Base-by-base conservation (phyloP, 2,113 vertebrate species). In the Mesoclemmys tuberculata region DNA sequence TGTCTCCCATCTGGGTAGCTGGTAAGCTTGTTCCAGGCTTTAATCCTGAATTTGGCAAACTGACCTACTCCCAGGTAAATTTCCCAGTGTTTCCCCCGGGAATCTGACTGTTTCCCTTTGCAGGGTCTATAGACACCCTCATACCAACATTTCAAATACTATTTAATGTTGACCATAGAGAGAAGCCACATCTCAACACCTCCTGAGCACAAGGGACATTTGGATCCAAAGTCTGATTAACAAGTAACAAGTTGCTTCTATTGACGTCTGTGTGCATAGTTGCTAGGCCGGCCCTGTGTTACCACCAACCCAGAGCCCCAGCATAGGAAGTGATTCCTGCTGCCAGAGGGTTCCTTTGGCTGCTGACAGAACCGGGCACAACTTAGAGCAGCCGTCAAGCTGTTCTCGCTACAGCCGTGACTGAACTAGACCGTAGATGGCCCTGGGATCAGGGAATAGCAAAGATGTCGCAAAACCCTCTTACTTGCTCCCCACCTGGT, bases 401-500 rank as follows among this genome's bases (percentile, higher is more conserved):
- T 27, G 46, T 8, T 8, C 10, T 2, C 27, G 12, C 21, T 85
- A 78, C 54, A 14, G 27, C 5, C 41, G 44, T 18, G 35, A 81
- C 41, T 51, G 68, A 51, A 46, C 56, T 24, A 35, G 31, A 55
- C 35, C 86, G 26, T 21, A 5, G 21, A 29, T 83, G 44, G 56
- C 78, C 54, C 44, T 44, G 31, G n/a, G 46, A 48, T 77, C 0
- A 0, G 49, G 80, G 64, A 95, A 49, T 49, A 38, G 29, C n/a
- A n/a, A 0, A 2, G 16, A 68, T 78, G 58, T 56, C 49, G 10
- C 5, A 38, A 61, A 91, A 13, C 46, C 46, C 27, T 46, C 31
- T 86, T 0, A 0, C 61, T 1, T 0, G 55, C 44, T 77, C 74
- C 74, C 22, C 41, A 46, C 10, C 44, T 44, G 41, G 41, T 11